Base-by-base conservation (phyloP, 2,888 invertebrate species). In the Lepidochrysops patricia region DNA sequence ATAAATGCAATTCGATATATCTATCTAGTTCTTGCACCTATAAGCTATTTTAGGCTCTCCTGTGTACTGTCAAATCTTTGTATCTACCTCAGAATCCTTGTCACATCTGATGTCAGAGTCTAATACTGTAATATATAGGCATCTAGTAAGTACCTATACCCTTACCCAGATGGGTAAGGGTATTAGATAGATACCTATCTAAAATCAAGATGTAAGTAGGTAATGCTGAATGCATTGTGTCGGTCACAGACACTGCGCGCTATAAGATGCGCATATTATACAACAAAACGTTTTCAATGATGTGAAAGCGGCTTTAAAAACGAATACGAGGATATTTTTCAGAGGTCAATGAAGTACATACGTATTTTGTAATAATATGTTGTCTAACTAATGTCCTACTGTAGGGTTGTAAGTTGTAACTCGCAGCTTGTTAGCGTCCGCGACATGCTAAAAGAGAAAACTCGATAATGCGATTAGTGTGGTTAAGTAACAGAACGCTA, bases 391-490 rank as follows among this genome's bases (percentile, higher is more conserved):
- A 67, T 66, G 69, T 68, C 70, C 70, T 72, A 68, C 66, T 69
- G 73, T 73, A 67, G 67, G 73, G 71, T 77, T 73, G 75, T 81
- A 80, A 82, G 80, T n/a, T n/a, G n/a, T n/a, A n/a, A n/a, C n/a
- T n/a, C n/a, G n/a, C n/a, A n/a, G n/a, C n/a, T n/a, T n/a, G n/a
- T n/a, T n/a, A n/a, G n/a, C n/a, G n/a, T n/a, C n/a, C n/a, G n/a
- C 75, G 70, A 63, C 62, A 67, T 70, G 88, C 87, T 87, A 88
- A 88, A 86, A 84, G 77, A 68, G 87, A 86, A 87, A 88, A 87
- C 87, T 75, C 81, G 85, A 77, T 69, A 82, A 80, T 78, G 67
- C 75, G 68, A 72, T 73, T 73, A 75, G 73, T 71, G 67, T 52
- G 49, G 71, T 80, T 76, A 74, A 72, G 73, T 71, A 77, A 82